Percentiles rank a stretch among this genome's conserved stretches.
phyloP scores from a whole-genome alignment of 2,797 vertebrate genomes.

The Calcarius lapponicus region DNA sequence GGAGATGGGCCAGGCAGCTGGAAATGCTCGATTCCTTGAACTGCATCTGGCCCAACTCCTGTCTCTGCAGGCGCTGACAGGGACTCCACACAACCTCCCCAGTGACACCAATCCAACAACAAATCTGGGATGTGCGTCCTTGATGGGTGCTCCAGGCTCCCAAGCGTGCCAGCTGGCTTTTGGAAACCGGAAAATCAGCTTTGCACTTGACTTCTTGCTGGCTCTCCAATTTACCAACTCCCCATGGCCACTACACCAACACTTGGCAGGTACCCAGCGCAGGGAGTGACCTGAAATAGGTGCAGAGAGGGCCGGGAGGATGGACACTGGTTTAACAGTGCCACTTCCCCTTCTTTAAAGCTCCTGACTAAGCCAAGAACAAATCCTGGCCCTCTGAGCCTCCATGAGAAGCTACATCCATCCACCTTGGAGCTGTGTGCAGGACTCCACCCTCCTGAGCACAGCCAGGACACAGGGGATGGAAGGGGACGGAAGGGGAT shows the following conservation, averaged over 20 bases:
- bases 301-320: background rate
- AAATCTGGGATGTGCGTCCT: background rate
- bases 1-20: background rate
- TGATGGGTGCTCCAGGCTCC: background rate
- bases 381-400: background rate
- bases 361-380: background rate
- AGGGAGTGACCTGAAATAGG: background rate
- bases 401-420: background rate
- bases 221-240: background rate
- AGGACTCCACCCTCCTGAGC: background rate
- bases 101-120: background rate
- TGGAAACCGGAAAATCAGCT: background rate
- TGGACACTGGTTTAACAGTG: fast-evolving
- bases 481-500: background rate
- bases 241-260: background rate
- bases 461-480: background rate
- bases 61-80: background rate
- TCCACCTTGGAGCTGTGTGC: background rate
- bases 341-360: background rate
- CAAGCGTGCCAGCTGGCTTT: background rate
- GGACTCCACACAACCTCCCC: background rate
- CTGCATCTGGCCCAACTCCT: background rate
- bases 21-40: background rate
- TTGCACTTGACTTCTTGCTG: background rate
- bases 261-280: background rate